Evolutionary conservation across 2,888 invertebrate genomes (phyloP).

Genomic region (Endotricha flammealis): DNA sequence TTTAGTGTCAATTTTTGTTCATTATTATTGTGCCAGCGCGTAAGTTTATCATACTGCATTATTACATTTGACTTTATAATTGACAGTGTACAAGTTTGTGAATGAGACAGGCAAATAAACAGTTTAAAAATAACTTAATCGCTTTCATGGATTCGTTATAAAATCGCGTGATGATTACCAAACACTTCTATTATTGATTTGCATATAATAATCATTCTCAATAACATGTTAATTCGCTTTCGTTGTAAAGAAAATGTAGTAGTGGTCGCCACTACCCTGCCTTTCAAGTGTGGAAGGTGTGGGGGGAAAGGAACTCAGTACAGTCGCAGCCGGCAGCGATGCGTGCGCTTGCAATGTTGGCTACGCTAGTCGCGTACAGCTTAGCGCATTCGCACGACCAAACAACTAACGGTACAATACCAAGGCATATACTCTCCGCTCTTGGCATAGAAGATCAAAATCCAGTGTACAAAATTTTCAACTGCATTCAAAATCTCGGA

Average conservation of each 20-base stretch:
- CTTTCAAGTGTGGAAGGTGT: slow-evolving; percentile 34
- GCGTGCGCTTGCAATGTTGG: slow-evolving; percentile 62
- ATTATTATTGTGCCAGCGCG: no score
- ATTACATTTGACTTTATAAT: no score
- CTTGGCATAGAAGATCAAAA: slow-evolving; percentile 28
- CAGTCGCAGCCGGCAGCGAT: slow-evolving; percentile 58
- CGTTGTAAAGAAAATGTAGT: neutral
- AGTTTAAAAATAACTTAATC: neutral
- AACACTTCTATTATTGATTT: slow-evolving; percentile 2
- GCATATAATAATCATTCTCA: slow-evolving; percentile 1
- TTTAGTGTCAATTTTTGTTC: no score
- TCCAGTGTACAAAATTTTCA: slow-evolving; percentile 30
- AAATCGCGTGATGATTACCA: slow-evolving; percentile 9
- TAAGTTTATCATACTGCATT: no score
- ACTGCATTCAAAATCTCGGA: slow-evolving; percentile 52
- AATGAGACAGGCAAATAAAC: no score
- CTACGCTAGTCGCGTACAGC: slow-evolving; percentile 47
- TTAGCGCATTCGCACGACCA: slow-evolving; percentile 29
- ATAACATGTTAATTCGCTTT: neutral
- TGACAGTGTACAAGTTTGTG: no score
- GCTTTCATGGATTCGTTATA: slow-evolving; percentile 14
- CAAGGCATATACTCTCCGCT: slow-evolving; percentile 23
- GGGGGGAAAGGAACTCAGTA: slow-evolving; percentile 46
- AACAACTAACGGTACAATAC: slow-evolving; percentile 13
- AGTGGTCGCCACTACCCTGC: slow-evolving; percentile 20